A percentile compares a stretch with the other conserved stretches of the same genome.
Evolutionary conservation across 2,888 invertebrate genomes (phyloP).

Genomic region (Aleiodes alternator): DNA sequence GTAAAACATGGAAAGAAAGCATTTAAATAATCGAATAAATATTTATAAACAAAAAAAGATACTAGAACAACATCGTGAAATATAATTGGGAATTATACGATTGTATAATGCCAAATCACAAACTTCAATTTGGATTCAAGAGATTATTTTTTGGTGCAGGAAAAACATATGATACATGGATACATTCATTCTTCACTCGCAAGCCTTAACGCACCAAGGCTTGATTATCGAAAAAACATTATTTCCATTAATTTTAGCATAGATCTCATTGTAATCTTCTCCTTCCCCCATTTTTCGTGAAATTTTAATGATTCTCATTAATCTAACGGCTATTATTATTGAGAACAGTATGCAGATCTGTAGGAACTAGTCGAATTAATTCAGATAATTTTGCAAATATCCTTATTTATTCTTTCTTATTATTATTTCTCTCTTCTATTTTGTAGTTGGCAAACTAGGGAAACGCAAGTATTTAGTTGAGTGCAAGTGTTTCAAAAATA

Average conservation of each 20-base stretch:
- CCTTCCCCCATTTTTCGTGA: not conserved
- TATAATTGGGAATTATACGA: not conserved
- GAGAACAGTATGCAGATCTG: not conserved
- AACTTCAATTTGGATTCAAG: not conserved
- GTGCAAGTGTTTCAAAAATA: slow-evolving; percentile 51
- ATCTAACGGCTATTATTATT: slow-evolving; percentile 9
- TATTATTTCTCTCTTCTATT: slow-evolving; percentile 37
- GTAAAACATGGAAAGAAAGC: slow-evolving; percentile 21
- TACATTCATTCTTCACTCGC: slow-evolving; percentile 21
- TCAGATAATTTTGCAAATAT: slow-evolving; percentile 31
- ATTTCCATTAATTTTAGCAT: slow-evolving; percentile 11
- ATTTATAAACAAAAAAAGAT: slow-evolving; percentile 14
- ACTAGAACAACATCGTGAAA: not conserved
- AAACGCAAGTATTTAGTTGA: slow-evolving; percentile 60
- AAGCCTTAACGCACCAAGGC: slow-evolving; percentile 16
- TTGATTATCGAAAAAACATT: slow-evolving; percentile 6
- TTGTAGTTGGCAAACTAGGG: slow-evolving; percentile 60
- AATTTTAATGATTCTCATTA: not conserved
- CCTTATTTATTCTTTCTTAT: slow-evolving; percentile 19
- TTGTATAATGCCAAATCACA: slow-evolving; percentile 12
- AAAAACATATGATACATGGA: slow-evolving; percentile 7
- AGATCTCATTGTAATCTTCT: slow-evolving; percentile 10
- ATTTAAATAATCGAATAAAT: not conserved
- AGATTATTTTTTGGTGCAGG: slow-evolving; percentile 22
- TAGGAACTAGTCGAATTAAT: not conserved